Percentiles rank a stretch among this genome's conserved stretches.
Evolutionary conservation across 1,140 invertebrate species (phyloP).

Genomic region (Wasmannia auropunctata): DNA sequence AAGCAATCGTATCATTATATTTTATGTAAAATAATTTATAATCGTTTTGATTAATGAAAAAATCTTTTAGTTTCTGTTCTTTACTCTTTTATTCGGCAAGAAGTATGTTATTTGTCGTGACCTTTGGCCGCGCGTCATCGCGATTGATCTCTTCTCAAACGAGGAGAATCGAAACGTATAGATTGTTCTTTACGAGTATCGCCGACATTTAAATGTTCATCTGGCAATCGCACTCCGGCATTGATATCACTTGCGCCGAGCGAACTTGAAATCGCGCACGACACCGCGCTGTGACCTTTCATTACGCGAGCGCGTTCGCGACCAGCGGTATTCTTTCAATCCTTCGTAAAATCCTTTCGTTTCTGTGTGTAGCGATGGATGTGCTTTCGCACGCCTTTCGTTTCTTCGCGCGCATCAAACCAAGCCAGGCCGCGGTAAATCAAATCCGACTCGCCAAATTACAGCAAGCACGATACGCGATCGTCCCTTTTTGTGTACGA

Average conservation of each 20-base stretch:
- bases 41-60: background rate
- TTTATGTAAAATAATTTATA: background rate
- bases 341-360: constrained; percentile 43
- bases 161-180: background rate
- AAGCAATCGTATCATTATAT: background rate
- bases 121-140: background rate
- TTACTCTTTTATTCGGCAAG: background rate
- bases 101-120: background rate
- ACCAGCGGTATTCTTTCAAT: constrained; percentile 16
- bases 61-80: background rate
- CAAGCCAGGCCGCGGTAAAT: constrained; percentile 3
- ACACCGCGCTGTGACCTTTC: constrained; percentile 33
- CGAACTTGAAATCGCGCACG: constrained; percentile 45
- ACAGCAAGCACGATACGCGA: background rate
- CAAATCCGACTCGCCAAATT: constrained; percentile 7
- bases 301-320: constrained; percentile 13
- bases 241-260: constrained; percentile 8
- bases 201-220: constrained; percentile 48
- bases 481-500: background rate
- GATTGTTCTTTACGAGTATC: background rate
- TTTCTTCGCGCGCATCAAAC: background rate
- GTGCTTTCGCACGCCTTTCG: constrained; percentile 44
- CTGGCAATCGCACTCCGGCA: constrained; percentile 5
- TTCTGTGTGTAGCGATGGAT: constrained; percentile 19
- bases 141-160: constrained; percentile 1